Conservation (phyloP, 2,113 vertebrate species). For the Leuciscus idus region DNA sequence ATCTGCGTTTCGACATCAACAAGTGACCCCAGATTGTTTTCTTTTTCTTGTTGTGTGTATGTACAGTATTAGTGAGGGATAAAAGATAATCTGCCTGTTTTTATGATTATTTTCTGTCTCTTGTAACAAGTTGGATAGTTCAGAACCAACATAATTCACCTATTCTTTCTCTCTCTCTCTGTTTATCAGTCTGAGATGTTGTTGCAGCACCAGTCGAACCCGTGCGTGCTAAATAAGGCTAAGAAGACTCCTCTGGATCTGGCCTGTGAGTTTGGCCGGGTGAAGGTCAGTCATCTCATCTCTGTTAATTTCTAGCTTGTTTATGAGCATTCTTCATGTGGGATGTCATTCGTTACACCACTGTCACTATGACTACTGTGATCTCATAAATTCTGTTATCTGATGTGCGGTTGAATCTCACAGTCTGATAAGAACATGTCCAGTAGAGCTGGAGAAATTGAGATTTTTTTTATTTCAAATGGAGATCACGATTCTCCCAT, state of each 20-base stretch:
- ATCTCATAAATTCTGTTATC: background rate
- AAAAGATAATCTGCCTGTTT: background rate
- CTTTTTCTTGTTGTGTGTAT: background rate
- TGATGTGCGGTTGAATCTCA: background rate
- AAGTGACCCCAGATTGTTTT: background rate
- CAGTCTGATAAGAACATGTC: background rate
- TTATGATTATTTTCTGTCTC: background rate
- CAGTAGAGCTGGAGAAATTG: too few relatives aligned
- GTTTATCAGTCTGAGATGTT: conserved; percentile 89
- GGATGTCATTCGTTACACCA: background rate
- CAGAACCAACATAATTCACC: background rate
- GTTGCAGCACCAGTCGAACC: conserved; percentile 96
- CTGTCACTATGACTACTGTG: background rate
- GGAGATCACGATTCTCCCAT: too few relatives aligned
- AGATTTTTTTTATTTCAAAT: too few relatives aligned
- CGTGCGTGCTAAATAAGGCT: conserved; percentile 90
- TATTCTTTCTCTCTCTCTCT: background rate
- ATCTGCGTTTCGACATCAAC: conserved; percentile 3
- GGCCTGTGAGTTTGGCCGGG: conserved; percentile 92
- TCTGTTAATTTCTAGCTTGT: background rate
- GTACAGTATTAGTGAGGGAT: background rate
- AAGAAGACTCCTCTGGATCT: conserved; percentile 93
- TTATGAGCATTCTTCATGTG: background rate
- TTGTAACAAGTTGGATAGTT: background rate
- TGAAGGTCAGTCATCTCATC: conserved; percentile 80